Conservation (phyloP, 1,140 invertebrate species). For the Maconellicoccus hirsutus region DNA sequence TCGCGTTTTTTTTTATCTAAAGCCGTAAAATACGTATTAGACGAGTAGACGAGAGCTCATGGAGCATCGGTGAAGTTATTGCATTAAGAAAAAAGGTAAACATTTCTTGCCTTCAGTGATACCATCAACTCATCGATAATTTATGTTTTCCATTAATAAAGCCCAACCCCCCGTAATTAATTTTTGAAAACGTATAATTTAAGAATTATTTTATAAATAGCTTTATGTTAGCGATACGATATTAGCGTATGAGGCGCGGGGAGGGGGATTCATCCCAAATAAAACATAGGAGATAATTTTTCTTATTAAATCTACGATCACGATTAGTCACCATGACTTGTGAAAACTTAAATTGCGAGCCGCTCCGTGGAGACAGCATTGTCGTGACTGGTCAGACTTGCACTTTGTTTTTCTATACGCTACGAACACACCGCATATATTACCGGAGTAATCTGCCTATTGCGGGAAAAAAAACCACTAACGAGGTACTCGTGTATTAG, state of each 20-base stretch:
- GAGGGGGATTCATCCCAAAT: not conserved
- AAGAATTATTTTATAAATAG: slow-evolving; percentile 6
- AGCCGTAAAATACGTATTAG: no score
- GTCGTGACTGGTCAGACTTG: not conserved
- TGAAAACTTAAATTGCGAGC: slow-evolving; percentile 8
- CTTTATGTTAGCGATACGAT: not conserved
- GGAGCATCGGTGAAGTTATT: not conserved
- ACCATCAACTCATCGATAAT: not conserved
- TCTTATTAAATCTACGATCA: slow-evolving; percentile 4
- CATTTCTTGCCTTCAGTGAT: slow-evolving; percentile 4
- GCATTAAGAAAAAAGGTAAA: not conserved
- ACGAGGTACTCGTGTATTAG: no score
- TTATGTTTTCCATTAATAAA: slow-evolving; percentile 10
- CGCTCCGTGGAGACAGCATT: not conserved
- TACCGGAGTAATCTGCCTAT: not conserved
- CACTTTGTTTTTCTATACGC: not conserved
- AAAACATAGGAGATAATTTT: not conserved
- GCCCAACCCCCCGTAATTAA: not conserved
- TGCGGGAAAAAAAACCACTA: no score
- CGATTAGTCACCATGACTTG: slow-evolving; percentile 7
- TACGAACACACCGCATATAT: not conserved
- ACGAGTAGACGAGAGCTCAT: no score
- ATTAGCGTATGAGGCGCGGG: not conserved
- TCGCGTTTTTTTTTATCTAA: no score
- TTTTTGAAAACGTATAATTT: slow-evolving; percentile 10